A percentile compares a stretch with the other conserved stretches of the same genome.
Evolutionary conservation across 2,113 vertebrate species (phyloP).

Genomic region (Solenodon paradoxus): DNA sequence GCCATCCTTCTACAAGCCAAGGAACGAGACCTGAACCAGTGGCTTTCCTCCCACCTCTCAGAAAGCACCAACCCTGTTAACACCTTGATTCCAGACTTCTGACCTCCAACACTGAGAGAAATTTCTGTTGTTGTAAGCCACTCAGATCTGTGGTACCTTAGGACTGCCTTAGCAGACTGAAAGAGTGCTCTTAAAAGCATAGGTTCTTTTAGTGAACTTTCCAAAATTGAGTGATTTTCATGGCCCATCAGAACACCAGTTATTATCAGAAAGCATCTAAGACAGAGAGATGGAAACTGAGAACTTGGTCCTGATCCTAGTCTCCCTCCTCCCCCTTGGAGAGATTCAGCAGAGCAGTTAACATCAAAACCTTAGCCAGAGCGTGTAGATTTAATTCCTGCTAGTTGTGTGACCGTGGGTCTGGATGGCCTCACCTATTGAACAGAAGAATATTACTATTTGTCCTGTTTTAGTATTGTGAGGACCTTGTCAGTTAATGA

Average conservation of each 20-base stretch:
- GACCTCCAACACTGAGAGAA: not conserved
- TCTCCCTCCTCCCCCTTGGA: not conserved
- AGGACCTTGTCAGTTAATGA: not conserved
- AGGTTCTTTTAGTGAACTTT: not conserved
- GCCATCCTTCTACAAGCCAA: no score
- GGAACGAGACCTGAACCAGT: not conserved
- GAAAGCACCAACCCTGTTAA: not conserved
- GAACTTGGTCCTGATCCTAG: not conserved
- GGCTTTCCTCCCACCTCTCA: not conserved
- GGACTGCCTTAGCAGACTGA: no score
- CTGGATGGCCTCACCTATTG: not conserved
- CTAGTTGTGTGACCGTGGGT: not conserved
- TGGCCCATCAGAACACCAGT: not conserved
- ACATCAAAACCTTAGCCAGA: not conserved
- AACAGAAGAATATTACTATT: not conserved
- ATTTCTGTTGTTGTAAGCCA: not conserved
- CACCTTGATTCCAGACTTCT: no score
- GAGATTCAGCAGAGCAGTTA: not conserved
- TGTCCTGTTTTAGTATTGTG: not conserved
- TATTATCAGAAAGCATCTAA: not conserved
- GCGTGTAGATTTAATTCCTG: not conserved
- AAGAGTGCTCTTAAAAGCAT: not conserved
- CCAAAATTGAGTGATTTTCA: not conserved
- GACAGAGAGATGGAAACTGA: not conserved
- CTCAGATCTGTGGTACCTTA: not conserved